These are phyloP conservation scores for Aphelenchoides avenae DNA, from an alignment of 1,140 invertebrate species.

Conservation along the genomic window DNA sequence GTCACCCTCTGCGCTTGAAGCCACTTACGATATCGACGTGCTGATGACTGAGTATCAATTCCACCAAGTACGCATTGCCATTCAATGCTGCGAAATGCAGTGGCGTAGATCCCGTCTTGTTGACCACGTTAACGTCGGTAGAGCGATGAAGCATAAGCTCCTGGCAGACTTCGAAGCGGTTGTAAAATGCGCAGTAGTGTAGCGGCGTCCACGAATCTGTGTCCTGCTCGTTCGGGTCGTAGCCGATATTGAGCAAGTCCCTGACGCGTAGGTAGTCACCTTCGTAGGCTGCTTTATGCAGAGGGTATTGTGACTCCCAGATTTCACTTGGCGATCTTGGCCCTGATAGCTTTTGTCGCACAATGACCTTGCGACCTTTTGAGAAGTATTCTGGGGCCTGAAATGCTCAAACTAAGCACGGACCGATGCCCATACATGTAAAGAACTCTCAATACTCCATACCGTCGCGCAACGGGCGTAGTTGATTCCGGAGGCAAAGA, in stretches of 20 bases:
- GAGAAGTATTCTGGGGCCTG: slow-evolving; percentile 46
- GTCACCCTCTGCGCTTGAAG: slow-evolving; percentile 3
- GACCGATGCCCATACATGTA: neutral
- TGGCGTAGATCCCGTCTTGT: slow-evolving; percentile 49
- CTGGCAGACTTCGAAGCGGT: slow-evolving; percentile 37
- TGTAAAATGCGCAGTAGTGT: slow-evolving; percentile 55
- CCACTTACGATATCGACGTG: slow-evolving; percentile 44
- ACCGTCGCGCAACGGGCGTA: slow-evolving; percentile 24
- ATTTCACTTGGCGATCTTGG: slow-evolving; percentile 36
- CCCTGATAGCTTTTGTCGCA: slow-evolving; percentile 3
- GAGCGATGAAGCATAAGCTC: slow-evolving; percentile 38
- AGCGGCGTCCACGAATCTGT: slow-evolving; percentile 52
- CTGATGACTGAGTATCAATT: slow-evolving; percentile 49
- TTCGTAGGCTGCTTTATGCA: slow-evolving; percentile 52
- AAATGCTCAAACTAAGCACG: slow-evolving; percentile 3
- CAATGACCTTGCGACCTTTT: slow-evolving; percentile 22
- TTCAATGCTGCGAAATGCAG: slow-evolving; percentile 55
- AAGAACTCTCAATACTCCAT: slow-evolving; percentile 11
- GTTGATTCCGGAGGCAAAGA: slow-evolving; percentile 33
- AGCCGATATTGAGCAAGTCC: slow-evolving; percentile 39
- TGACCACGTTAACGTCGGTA: slow-evolving; percentile 45
- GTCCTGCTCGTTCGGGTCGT: slow-evolving; percentile 47
- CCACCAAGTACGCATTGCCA: slow-evolving; percentile 49
- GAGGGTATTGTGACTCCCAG: slow-evolving; percentile 49
- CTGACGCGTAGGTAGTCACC: slow-evolving; percentile 49